Evolutionary conservation across 2,113 vertebrate genomes (phyloP), one percentile per base, ranked within the genome.

Genomic region (Tachycineta bicolor): DNA sequence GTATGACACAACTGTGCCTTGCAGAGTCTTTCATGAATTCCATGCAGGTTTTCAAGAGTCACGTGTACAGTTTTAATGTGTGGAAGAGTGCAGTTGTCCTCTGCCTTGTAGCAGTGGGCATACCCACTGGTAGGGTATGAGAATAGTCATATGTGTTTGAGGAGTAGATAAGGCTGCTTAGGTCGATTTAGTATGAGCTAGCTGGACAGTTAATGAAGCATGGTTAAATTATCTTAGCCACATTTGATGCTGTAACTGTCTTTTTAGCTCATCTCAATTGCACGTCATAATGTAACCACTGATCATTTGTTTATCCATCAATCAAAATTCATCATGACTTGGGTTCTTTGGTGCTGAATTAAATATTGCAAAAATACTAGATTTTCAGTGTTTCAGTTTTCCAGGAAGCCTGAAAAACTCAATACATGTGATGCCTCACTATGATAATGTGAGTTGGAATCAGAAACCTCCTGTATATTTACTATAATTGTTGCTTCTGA

Each of bases 11-110:
- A 5, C 12, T 64, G 7, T 78, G 39, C 39, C 25, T 65, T 84
- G 52, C 9, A 18, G 16, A 10, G 8, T 67, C 7, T 65, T 70
- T n/a, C 4, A 3, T 20, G 26, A 64, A 15, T 19, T 59, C 33
- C 29, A 55, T 91, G 41, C 28, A 87, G 28, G 12, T 73, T 4
- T 44, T 68, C 19, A 41, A 17, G 33, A 21, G 31, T 49, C 0
- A 0, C 3, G 0, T 15, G 33, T 28, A 17, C 5, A 3, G 21
- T 74, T 87, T 43, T 81, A 50, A 14, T 10, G 46, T 23, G 16
- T 28, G 9, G 20, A 41, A 82, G 55, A 71, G 28, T 13, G 17
- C 34, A 56, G 16, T n/a, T 22, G 9, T 62, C 10, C 16, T 56
- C 26, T 78, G 43, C n/a, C 22, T 81, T 26, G 3, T 31, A 50